A percentile compares a stretch with the other conserved stretches of the same genome.
These are phyloP conservation scores for Temnothorax longispinosus DNA, from an alignment of 1,140 invertebrate genomes.

Conservation along the genomic window DNA sequence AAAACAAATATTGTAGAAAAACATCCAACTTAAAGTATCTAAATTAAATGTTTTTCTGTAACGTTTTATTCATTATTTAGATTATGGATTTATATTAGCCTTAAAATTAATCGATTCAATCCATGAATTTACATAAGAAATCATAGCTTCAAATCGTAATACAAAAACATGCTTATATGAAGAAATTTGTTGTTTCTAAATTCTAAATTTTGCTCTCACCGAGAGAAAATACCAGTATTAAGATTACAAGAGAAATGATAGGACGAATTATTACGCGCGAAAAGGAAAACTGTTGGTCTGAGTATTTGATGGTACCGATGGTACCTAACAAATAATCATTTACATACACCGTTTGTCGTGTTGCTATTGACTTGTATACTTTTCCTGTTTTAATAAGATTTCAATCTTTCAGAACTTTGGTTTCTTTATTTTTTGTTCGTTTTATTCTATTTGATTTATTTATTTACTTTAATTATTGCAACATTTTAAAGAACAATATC, in stretches of 20 bases:
- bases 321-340: conserved; percentile 24
- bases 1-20: background rate
- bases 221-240: background rate
- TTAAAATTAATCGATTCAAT: background rate
- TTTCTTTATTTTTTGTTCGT: conserved; percentile 31
- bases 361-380: conserved; percentile 37
- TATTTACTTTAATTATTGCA: conserved; percentile 26
- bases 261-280: background rate
- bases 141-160: no score
- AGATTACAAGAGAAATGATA: background rate
- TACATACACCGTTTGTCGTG: conserved; percentile 11
- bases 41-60: background rate
- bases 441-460: conserved; percentile 65
- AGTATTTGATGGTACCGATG: no score
- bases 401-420: background rate
- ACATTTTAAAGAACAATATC: conserved; percentile 40
- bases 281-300: conserved; percentile 1
- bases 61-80: background rate
- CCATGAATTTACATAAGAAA: background rate
- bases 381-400: conserved; percentile 45
- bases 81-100: background rate
- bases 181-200: background rate
- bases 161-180: background rate
- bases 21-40: background rate
- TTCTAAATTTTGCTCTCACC: background rate